Evolutionary conservation across 2,888 invertebrate genomes (phyloP).

Genomic region (Melanostoma mellinum): DNA sequence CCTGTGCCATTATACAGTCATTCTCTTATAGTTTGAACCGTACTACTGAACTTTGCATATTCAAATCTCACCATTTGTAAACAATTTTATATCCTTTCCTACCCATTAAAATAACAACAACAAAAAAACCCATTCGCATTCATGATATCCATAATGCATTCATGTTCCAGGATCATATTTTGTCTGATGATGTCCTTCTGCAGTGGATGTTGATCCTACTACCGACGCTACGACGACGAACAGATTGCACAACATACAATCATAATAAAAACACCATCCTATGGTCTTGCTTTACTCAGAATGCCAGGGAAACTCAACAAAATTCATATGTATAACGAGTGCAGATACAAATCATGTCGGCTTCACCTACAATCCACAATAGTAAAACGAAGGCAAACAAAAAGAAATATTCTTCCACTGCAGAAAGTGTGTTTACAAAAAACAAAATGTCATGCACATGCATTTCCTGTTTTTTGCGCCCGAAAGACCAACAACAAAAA

Average conservation of each 20-base stretch:
- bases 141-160: slow-evolving; percentile 58
- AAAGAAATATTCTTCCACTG: slow-evolving; percentile 26
- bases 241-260: slow-evolving; percentile 7
- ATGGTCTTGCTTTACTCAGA: slow-evolving; percentile 1
- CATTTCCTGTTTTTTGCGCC: slow-evolving; percentile 58
- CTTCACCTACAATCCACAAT: slow-evolving; percentile 48
- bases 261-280: slow-evolving; percentile 13
- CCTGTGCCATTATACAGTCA: slow-evolving; percentile 47
- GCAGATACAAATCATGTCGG: slow-evolving; percentile 58
- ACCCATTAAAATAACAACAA: slow-evolving; percentile 16
- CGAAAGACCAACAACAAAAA: slow-evolving; percentile 48
- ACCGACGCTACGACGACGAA: too few species aligned
- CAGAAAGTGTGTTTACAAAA: slow-evolving; percentile 50
- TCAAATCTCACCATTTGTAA: slow-evolving; percentile 48
- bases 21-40: slow-evolving; percentile 51
- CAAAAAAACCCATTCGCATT: slow-evolving; percentile 38
- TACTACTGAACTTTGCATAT: slow-evolving; percentile 61
- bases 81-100: slow-evolving; percentile 36
- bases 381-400: slow-evolving; percentile 40
- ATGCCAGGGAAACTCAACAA: slow-evolving; percentile 54
- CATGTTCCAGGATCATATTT: slow-evolving; percentile 60
- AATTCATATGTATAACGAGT: slow-evolving; percentile 42
- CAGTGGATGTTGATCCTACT: slow-evolving; percentile 18
- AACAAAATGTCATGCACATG: slow-evolving; percentile 42
- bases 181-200: slow-evolving; percentile 46